phyloP scores from a whole-genome alignment of 2,113 vertebrate species.

The Miniopterus natalensis region DNA sequence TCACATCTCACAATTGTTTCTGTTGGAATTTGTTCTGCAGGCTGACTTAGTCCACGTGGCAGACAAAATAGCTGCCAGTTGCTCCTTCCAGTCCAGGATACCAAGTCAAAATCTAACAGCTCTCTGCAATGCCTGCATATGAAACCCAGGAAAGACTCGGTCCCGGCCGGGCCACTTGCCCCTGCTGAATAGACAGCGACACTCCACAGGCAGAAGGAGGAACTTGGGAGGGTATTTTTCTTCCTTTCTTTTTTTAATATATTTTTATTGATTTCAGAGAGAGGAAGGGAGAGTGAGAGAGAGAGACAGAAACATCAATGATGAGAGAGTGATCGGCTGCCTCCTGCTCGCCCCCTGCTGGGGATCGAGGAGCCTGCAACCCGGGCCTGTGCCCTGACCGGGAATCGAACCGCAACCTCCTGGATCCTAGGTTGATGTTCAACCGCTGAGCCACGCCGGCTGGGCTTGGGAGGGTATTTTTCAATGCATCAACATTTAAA shows the following conservation, averaged over 20 bases:
- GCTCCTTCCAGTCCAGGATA: background rate
- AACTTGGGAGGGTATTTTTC: background rate
- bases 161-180: background rate
- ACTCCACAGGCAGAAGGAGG: background rate
- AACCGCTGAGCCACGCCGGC: too few relatives aligned
- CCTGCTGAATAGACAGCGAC: fast-evolving
- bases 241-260: too few relatives aligned
- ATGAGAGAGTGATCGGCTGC: too few relatives aligned
- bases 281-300: too few relatives aligned
- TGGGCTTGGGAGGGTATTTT: background rate
- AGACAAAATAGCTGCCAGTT: background rate
- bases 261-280: too few relatives aligned
- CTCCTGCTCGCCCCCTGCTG: too few relatives aligned
- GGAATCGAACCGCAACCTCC: too few relatives aligned
- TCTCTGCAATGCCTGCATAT: background rate
- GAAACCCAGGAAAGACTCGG: background rate
- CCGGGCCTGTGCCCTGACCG: too few relatives aligned
- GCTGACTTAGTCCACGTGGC: background rate
- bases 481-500: background rate
- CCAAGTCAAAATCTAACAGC: background rate
- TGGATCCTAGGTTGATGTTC: too few relatives aligned
- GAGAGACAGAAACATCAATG: too few relatives aligned
- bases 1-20: background rate
- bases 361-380: too few relatives aligned
- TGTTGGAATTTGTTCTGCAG: background rate